Conservation (phyloP, 2,797 vertebrate genomes). For the Molossus molossus region DNA sequence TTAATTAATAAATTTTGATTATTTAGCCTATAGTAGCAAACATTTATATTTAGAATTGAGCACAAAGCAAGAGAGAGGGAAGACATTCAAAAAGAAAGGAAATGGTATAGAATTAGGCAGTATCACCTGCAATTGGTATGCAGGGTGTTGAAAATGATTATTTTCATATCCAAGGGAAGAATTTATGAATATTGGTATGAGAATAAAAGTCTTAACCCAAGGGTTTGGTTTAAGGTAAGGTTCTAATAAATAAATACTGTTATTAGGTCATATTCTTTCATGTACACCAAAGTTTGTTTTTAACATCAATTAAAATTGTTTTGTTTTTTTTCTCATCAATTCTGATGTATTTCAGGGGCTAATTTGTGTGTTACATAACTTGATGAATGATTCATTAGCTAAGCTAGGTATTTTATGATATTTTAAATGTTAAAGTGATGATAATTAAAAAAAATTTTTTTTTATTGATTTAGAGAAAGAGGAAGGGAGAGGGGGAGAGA, state of each 20-base stretch:
- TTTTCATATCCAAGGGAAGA: background rate
- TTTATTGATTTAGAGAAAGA: too few species aligned
- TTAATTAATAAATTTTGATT: constrained; percentile 50
- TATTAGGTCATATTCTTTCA: constrained; percentile 18
- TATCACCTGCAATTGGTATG: background rate
- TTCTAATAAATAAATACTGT: constrained; percentile 25
- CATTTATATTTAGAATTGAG: constrained; percentile 36
- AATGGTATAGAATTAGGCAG: background rate
- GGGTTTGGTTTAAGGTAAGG: constrained; percentile 48
- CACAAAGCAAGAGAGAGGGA: constrained; percentile 49
- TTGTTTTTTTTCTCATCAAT: constrained; percentile 6
- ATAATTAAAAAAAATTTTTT: constrained; percentile 14
- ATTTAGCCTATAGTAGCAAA: constrained; percentile 60
- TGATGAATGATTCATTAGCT: constrained; percentile 24
- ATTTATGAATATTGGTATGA: background rate
- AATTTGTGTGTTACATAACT: constrained; percentile 29
- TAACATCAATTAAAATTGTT: constrained; percentile 41
- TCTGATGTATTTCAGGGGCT: constrained; percentile 24
- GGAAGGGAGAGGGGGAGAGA: too few species aligned
- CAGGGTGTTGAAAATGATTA: background rate
- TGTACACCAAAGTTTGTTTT: constrained; percentile 56
- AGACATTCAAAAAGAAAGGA: constrained; percentile 36
- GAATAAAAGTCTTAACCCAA: constrained; percentile 53
- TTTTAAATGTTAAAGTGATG: constrained; percentile 28
- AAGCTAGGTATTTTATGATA: constrained; percentile 46